Percentiles rank a stretch among this genome's conserved stretches.
phyloP scores from a whole-genome alignment of 2,888 invertebrate genomes.

The Eremobia ochroleuca region DNA sequence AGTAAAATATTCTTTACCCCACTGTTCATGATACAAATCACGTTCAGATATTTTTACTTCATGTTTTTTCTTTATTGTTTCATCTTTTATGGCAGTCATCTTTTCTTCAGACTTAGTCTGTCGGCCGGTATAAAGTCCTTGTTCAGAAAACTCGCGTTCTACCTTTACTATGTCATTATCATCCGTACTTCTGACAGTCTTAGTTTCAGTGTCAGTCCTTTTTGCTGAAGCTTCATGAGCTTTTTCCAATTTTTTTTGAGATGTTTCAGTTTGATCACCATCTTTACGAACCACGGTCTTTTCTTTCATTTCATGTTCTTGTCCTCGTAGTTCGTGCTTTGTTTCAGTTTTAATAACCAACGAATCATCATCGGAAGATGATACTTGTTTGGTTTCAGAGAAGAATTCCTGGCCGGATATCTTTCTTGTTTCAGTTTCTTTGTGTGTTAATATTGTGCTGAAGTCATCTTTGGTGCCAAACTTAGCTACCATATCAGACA shows the following conservation, averaged over 20 bases:
- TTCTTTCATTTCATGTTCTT: constrained; percentile 89
- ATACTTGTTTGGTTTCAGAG: constrained; percentile 87
- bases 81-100: constrained; percentile 89
- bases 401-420: constrained; percentile 89
- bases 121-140: constrained; percentile 87
- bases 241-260: constrained; percentile 89
- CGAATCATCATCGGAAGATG: constrained; percentile 89
- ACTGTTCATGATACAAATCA: constrained; percentile 89
- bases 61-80: constrained; percentile 86
- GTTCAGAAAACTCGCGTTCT: constrained; percentile 86
- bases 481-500: constrained; percentile 87
- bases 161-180: constrained; percentile 85
- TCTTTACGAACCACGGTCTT: constrained; percentile 86
- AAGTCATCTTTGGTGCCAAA: constrained; percentile 82
- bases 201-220: constrained; percentile 87
- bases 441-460: constrained; percentile 88
- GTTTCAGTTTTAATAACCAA: constrained; percentile 88
- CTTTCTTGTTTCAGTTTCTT: constrained; percentile 88
- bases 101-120: constrained; percentile 88
- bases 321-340: constrained; percentile 86
- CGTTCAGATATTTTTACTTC: constrained; percentile 90
- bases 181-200: constrained; percentile 87
- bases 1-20: constrained; percentile 90
- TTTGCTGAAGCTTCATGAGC: constrained; percentile 89
- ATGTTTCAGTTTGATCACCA: constrained; percentile 88